Evolutionary conservation across 2,797 vertebrate genomes (phyloP).

Genomic region (Parotocinclus haroldoi): DNA sequence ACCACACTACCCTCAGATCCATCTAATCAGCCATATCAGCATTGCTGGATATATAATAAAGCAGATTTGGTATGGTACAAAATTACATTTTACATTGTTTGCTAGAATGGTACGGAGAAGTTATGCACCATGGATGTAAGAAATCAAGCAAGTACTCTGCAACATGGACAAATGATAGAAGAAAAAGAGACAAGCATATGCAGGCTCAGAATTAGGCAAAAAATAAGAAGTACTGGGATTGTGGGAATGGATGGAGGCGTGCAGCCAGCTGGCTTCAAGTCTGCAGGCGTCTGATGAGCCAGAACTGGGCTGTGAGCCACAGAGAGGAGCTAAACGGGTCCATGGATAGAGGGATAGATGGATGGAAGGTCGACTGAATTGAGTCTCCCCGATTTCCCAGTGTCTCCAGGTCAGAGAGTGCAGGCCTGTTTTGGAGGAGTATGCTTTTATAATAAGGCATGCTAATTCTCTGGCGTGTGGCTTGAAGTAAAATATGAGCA

Average conservation of each 20-base stretch:
- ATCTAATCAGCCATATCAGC: no score
- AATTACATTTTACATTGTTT: no score
- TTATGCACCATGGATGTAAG: no score
- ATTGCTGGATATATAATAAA: no score
- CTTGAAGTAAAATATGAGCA: constrained; percentile 1
- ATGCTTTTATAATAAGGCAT: constrained; percentile 6
- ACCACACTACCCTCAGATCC: no score
- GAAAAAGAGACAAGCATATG: not conserved
- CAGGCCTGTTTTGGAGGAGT: constrained; percentile 15
- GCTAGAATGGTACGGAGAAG: no score
- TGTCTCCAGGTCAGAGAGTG: not conserved
- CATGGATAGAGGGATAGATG: constrained; percentile 3
- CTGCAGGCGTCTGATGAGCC: constrained; percentile 22
- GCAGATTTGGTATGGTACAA: no score
- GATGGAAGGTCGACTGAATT: constrained; percentile 1
- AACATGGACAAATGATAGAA: constrained; percentile 1
- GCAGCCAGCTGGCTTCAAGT: constrained; percentile 9
- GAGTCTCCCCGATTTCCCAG: constrained; percentile 9
- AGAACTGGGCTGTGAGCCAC: constrained; percentile 1
- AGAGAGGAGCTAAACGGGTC: constrained; percentile 2
- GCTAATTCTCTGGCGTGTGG: not conserved
- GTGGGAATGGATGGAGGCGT: constrained; percentile 16
- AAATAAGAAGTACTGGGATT: constrained; percentile 23
- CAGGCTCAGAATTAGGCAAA: constrained; percentile 8
- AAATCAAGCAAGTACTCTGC: not conserved